Percentiles rank a stretch among this genome's conserved stretches.
Evolutionary conservation across 1,140 invertebrate genomes (phyloP).

Genomic region (Agrypnia vestita): DNA sequence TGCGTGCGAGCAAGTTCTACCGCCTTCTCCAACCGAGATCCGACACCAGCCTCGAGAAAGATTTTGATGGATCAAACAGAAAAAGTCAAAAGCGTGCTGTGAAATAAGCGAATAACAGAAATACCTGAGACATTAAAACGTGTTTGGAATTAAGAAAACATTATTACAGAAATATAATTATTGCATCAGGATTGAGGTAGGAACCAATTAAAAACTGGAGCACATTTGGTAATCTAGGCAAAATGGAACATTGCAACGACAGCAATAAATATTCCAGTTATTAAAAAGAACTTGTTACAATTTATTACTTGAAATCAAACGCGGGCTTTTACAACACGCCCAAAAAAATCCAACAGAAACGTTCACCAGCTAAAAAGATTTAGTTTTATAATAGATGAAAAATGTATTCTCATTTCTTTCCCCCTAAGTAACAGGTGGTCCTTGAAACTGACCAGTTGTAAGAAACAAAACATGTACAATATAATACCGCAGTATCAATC

Average conservation of each 20-base stretch:
- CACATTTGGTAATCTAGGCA: no score
- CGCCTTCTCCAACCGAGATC: neutral
- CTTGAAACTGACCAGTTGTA: conserved; percentile 4
- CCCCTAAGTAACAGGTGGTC: conserved; percentile 10
- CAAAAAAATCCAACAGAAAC: no score
- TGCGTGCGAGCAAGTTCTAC: neutral
- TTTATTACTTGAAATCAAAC: no score
- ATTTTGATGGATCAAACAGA: conserved; percentile 8
- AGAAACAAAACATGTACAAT: neutral
- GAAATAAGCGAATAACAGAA: conserved; percentile 10
- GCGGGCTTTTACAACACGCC: no score
- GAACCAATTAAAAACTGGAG: no score
- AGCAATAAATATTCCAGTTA: no score
- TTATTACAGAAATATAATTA: no score
- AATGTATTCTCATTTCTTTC: neutral
- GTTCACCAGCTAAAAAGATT: no score
- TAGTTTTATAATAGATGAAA: neutral
- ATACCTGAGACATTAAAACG: neutral
- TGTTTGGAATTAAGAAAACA: no score
- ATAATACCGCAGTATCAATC: conserved; percentile 18
- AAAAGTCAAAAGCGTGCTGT: neutral
- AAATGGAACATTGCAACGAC: no score
- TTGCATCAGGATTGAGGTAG: no score
- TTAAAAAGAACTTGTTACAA: no score
- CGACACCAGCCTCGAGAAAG: neutral